These are phyloP conservation scores for Tachina grossa DNA, from an alignment of 2,888 invertebrate species.

Conservation along the genomic window DNA sequence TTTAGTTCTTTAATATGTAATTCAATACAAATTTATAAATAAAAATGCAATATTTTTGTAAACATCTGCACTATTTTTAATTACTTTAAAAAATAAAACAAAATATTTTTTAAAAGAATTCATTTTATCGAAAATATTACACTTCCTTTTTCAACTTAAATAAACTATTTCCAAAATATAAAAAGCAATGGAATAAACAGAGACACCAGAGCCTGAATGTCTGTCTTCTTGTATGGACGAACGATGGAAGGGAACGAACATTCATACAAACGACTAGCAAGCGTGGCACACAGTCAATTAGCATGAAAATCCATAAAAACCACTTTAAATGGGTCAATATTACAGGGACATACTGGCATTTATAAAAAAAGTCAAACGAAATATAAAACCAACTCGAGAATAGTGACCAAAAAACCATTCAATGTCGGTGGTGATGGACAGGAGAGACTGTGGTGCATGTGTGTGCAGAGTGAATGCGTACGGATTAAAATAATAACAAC, in stretches of 20 bases:
- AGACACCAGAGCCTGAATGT: not conserved
- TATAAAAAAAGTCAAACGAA: conserved; percentile 6
- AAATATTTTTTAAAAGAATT: not conserved
- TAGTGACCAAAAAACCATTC: conserved; percentile 17
- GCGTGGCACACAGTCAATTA: conserved; percentile 47
- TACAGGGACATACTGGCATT: conserved; percentile 13
- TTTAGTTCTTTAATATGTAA: too few relatives aligned
- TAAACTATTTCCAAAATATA: conserved; percentile 25
- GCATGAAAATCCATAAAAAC: conserved; percentile 30
- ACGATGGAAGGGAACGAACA: not conserved
- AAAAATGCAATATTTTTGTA: too few relatives aligned
- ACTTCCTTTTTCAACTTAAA: not conserved
- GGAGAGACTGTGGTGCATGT: not conserved
- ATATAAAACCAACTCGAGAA: conserved; percentile 15
- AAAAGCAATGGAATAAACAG: not conserved
- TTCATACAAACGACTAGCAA: not conserved
- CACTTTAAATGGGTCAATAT: conserved; percentile 59
- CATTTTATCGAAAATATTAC: not conserved
- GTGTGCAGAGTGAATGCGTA: not conserved
- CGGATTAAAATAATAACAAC: not conserved
- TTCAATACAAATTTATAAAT: too few relatives aligned
- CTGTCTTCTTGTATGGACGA: conserved; percentile 5
- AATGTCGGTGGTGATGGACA: conserved; percentile 8
- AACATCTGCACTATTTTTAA: too few relatives aligned
- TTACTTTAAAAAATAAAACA: not conserved